A percentile compares a stretch with the other conserved stretches of the same genome.
These are phyloP conservation scores for Andricus grossulariae DNA, from an alignment of 1,140 invertebrate species.

Conservation along the genomic window DNA sequence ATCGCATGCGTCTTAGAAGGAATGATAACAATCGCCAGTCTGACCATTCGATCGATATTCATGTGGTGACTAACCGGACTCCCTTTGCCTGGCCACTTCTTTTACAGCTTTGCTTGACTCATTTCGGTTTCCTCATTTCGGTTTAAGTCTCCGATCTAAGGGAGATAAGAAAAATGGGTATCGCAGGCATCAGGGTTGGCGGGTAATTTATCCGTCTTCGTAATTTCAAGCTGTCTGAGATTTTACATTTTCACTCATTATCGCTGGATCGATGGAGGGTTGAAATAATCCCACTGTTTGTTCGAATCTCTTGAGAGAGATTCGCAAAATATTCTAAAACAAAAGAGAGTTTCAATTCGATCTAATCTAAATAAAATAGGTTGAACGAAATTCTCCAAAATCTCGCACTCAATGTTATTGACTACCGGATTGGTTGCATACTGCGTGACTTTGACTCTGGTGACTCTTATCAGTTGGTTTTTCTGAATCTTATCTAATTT, in stretches of 20 bases:
- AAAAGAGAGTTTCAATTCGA: no score
- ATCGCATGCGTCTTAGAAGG: slow-evolving; percentile 26
- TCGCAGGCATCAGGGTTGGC: neutral
- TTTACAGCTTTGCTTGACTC: slow-evolving; percentile 19
- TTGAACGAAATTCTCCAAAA: no score
- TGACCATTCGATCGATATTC: slow-evolving; percentile 30
- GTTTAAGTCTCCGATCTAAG: neutral
- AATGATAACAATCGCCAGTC: slow-evolving; percentile 27
- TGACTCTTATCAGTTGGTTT: no score
- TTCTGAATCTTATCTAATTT: no score
- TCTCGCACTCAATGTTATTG: no score
- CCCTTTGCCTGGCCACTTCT: neutral
- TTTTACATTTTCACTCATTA: neutral
- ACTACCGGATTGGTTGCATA: no score
- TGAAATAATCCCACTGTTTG: neutral
- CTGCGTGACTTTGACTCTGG: no score
- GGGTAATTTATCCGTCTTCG: neutral
- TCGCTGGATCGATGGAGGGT: neutral
- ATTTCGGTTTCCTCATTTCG: slow-evolving; percentile 15
- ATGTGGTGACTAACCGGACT: slow-evolving; percentile 27
- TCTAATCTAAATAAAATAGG: no score
- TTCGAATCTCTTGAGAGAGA: neutral
- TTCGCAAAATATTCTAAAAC: no score
- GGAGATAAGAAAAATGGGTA: slow-evolving; percentile 15
- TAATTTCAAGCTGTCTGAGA: neutral